Conservation (phyloP, 2,797 vertebrate species). For the Adelosebastes latens region DNA sequence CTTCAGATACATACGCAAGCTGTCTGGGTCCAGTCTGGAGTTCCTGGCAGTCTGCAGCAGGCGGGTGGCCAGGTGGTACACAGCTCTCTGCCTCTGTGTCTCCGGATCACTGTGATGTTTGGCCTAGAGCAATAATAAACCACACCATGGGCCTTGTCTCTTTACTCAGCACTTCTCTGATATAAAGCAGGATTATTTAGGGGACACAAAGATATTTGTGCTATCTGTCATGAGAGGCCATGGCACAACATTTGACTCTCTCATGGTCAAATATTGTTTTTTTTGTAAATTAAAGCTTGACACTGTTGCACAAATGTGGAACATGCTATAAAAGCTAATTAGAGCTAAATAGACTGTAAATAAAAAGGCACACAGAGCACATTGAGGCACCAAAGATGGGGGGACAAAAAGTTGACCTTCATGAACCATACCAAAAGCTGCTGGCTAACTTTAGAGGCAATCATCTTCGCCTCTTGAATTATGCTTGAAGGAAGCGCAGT, state of each 20-base stretch:
- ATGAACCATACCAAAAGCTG: slow-evolving; percentile 87
- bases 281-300: not conserved
- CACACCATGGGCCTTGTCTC: not conserved
- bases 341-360: not conserved
- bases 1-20: slow-evolving; percentile 90
- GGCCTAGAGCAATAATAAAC: slow-evolving; percentile 78
- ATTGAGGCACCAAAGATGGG: not conserved
- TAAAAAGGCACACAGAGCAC: not conserved
- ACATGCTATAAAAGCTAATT: not conserved
- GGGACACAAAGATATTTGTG: not conserved
- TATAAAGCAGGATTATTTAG: slow-evolving; percentile 3
- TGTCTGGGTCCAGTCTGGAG: slow-evolving; percentile 89
- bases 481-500: slow-evolving; percentile 88
- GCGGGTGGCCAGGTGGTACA: slow-evolving; percentile 89
- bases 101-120: slow-evolving; percentile 87
- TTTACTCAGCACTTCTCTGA: slow-evolving; percentile 3
- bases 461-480: slow-evolving; percentile 88
- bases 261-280: not conserved
- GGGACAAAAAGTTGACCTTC: not conserved
- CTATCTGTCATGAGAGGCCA: not conserved
- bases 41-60: slow-evolving; percentile 93
- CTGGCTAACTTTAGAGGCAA: slow-evolving; percentile 85
- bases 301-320: not conserved
- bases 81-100: slow-evolving; percentile 83
- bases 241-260: not conserved